phyloP scores from a whole-genome alignment of 2,888 invertebrate species.

The Eubasilissa splendida region DNA sequence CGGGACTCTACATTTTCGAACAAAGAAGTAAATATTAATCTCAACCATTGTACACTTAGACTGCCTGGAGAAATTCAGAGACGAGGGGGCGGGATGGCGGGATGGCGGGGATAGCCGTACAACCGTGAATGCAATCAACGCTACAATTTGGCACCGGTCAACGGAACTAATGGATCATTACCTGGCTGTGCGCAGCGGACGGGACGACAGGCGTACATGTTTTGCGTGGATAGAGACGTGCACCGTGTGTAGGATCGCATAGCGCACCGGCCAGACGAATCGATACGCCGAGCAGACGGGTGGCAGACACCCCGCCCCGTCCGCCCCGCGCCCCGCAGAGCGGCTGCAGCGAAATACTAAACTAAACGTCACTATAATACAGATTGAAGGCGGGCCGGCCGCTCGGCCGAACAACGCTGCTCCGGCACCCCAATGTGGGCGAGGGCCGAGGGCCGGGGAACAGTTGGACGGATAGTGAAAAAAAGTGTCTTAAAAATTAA shows the following conservation, averaged over 20 bases:
- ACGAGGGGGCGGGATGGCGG: too few species aligned
- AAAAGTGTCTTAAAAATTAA: too few species aligned
- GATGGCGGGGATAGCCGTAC: too few species aligned
- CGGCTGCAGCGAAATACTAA: too few species aligned
- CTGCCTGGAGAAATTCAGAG: too few species aligned
- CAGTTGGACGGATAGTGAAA: too few species aligned
- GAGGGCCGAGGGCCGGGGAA: too few species aligned
- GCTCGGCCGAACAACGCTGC: neutral
- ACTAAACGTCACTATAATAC: neutral
- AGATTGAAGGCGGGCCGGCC: neutral
- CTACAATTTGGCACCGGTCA: conserved; percentile 7
- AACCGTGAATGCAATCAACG: conserved; percentile 10
- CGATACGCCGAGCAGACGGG: conserved; percentile 37
- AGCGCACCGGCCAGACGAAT: conserved; percentile 41
- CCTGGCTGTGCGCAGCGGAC: neutral
- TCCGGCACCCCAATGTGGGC: neutral
- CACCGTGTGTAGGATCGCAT: conserved; percentile 2
- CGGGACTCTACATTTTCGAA: too few species aligned
- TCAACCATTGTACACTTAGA: too few species aligned
- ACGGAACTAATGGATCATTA: neutral
- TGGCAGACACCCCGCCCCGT: neutral
- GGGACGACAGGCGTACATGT: neutral
- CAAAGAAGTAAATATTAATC: too few species aligned
- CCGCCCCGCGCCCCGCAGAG: neutral
- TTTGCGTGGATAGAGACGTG: neutral